A percentile compares a stretch with the other conserved stretches of the same genome.
phyloP scores from a whole-genome alignment of 2,113 vertebrate genomes.

The Megaceryle maxima region DNA sequence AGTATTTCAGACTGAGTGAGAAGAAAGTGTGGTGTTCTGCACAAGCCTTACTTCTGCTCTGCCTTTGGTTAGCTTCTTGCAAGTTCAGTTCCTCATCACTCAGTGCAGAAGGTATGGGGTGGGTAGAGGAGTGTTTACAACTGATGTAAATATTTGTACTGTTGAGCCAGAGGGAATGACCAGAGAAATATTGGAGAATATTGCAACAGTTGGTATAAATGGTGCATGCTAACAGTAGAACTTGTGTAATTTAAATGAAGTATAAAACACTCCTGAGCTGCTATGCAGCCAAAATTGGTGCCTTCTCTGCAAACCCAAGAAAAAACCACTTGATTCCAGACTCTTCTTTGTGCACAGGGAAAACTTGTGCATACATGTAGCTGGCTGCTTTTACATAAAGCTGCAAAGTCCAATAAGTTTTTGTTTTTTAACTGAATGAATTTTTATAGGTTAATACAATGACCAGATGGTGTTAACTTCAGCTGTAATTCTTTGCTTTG shows the following conservation, averaged over 20 bases:
- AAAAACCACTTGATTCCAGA: not conserved
- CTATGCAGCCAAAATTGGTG: conserved; percentile 50
- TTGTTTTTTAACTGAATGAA: not conserved
- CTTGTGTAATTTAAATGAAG: conserved; percentile 45
- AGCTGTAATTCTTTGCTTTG: conserved; percentile 69
- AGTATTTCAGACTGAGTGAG: not conserved
- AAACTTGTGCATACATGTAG: not conserved
- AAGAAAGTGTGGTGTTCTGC: not conserved
- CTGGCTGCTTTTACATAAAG: conserved; percentile 39
- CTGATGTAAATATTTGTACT: conserved; percentile 47
- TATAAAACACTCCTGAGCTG: conserved; percentile 59
- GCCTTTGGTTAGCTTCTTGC: conserved; percentile 24
- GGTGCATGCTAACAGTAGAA: not conserved
- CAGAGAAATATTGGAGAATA: not conserved
- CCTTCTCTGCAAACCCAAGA: conserved; percentile 34
- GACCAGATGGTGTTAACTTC: conserved; percentile 66
- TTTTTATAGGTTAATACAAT: conserved; percentile 67
- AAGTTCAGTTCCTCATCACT: not conserved
- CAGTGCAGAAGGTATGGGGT: conserved; percentile 23
- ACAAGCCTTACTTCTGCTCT: conserved; percentile 28
- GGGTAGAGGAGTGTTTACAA: conserved; percentile 37
- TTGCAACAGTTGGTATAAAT: not conserved
- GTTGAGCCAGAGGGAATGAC: conserved; percentile 13
- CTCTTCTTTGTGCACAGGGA: not conserved
- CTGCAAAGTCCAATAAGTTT: conserved; percentile 14